phyloP scores from a whole-genome alignment of 1,140 invertebrate genomes.

The Heliothis virescens region DNA sequence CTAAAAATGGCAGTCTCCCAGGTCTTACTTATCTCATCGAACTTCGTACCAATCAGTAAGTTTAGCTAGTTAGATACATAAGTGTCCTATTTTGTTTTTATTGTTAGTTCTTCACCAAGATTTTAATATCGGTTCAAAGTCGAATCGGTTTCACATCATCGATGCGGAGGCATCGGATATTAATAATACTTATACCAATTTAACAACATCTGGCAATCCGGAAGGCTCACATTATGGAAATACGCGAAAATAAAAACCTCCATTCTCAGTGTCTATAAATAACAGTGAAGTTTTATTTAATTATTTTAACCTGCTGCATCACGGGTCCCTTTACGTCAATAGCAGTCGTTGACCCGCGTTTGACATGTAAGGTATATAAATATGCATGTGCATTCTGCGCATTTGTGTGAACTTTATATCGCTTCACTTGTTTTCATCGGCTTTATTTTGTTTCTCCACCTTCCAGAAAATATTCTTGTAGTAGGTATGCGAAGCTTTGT shows the following conservation, averaged over 20 bases:
- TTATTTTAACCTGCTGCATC: neutral
- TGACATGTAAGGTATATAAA: neutral
- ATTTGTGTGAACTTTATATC: neutral
- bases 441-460: neutral
- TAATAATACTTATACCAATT: too few species aligned
- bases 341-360: slow-evolving; percentile 14
- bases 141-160: too few species aligned
- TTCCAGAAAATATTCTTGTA: neutral
- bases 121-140: too few species aligned
- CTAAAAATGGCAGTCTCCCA: too few species aligned
- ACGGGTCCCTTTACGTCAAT: slow-evolving; percentile 2
- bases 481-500: neutral
- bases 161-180: too few species aligned
- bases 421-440: neutral
- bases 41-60: too few species aligned
- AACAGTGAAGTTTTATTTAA: neutral
- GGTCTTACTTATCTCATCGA: too few species aligned
- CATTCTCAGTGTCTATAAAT: neutral
- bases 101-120: too few species aligned
- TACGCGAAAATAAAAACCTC: neutral
- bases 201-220: neutral
- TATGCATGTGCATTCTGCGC: neutral
- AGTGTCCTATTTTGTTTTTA: too few species aligned
- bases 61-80: too few species aligned
- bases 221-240: neutral